Conservation (phyloP, 2,888 invertebrate species). For the Agrochola lota region DNA sequence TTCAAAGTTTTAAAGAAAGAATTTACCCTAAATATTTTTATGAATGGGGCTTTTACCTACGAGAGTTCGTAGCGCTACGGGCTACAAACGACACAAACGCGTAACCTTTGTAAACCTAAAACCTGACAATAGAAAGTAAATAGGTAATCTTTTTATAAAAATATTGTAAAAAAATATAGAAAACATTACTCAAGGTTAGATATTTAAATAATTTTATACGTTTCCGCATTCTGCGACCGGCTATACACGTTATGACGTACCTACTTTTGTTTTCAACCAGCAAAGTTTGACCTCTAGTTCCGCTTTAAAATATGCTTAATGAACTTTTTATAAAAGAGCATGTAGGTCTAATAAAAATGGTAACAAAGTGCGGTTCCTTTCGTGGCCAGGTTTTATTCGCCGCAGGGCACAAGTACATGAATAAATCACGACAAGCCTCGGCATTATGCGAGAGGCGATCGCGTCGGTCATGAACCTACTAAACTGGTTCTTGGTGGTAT, state of each 20-base stretch:
- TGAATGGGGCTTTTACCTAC: constrained; percentile 23
- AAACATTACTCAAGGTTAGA: constrained; percentile 45
- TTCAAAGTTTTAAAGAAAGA: not conserved
- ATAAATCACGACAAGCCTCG: constrained; percentile 83
- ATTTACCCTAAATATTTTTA: not conserved
- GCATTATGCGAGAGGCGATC: constrained; percentile 82
- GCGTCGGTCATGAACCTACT: constrained; percentile 87
- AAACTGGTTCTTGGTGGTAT: constrained; percentile 86
- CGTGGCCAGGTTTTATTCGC: constrained; percentile 75
- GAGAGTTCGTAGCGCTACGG: constrained; percentile 40
- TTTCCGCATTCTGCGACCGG: constrained; percentile 60
- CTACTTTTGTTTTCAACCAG: constrained; percentile 43
- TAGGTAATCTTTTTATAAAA: not conserved
- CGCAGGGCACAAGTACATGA: constrained; percentile 70
- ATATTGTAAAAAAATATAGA: not conserved
- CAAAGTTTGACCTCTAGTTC: constrained; percentile 52
- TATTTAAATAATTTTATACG: constrained; percentile 50
- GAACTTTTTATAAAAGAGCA: constrained; percentile 60
- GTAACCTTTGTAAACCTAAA: constrained; percentile 5
- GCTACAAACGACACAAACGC: constrained; percentile 24
- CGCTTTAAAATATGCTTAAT: constrained; percentile 42
- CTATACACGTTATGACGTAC: constrained; percentile 20
- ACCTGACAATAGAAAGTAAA: constrained; percentile 18
- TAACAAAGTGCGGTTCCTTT: constrained; percentile 68
- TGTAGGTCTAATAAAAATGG: constrained; percentile 69